Base-by-base conservation (phyloP, 2,888 invertebrate genomes). In the Tineola bisselliella region DNA sequence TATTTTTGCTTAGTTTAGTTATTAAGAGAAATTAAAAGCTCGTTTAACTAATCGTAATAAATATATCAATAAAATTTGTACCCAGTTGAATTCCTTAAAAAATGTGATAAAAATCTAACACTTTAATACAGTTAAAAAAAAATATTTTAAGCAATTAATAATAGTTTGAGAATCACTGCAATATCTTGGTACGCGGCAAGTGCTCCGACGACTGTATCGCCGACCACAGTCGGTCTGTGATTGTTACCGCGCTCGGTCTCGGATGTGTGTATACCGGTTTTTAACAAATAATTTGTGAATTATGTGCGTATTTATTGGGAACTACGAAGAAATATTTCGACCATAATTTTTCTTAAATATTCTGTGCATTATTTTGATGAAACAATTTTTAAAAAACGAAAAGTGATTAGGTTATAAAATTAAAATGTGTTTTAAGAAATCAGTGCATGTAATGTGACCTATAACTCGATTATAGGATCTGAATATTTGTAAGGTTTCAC, bases 111-210 rank as follows among this genome's bases (percentile, higher is more conserved):
- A n/a, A n/a, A n/a, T n/a, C n/a, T n/a, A n/a, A n/a, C n/a, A n/a
- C n/a, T n/a, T 25, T 25, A 6, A 25, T 25, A 25, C 6, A 25
- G 6, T 25, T 38, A 6, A 38, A 38, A 38, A 38, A 38, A 38
- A n/a, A 3, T 38, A 38, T 17, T 48, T 25, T 25, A 25, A 25
- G 25, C 6, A 25, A 25, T 4, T 17, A 17, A 15, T 48, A 48
- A 48, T 5, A 48, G 48, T 48, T 48, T 48, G 48, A 48, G 48
- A 13, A 48, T 10, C 48, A 17, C 48, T 48, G 48, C 48, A 48
- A 48, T 48, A 48, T 48, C 48, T 48, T 15, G 48, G 48, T 48
- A 48, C 48, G 48, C 48, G 48, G 48, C 48, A 48, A 48, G 48
- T 48, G 48, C 48, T 15, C 48, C 13, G 17, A 48, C 48, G 15